These are phyloP conservation scores for Neopipo cinnamomea DNA, from an alignment of 2,113 vertebrate species.

Conservation along the genomic window DNA sequence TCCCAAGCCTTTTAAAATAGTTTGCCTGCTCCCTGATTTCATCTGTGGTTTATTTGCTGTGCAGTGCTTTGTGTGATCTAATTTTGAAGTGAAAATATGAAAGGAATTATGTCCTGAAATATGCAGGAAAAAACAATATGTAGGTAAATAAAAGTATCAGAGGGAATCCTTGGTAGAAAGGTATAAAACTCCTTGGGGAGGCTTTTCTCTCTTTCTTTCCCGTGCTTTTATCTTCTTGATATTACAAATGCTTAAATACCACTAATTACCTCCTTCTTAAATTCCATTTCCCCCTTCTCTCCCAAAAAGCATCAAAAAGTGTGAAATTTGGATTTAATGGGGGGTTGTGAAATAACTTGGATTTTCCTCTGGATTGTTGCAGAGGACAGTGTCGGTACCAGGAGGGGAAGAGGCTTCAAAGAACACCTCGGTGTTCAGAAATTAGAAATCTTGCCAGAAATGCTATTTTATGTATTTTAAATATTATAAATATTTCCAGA, in stretches of 20 bases:
- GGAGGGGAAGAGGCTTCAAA: background rate
- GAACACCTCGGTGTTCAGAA: background rate
- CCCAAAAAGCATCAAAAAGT: rapidly evolving
- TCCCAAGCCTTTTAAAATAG: background rate
- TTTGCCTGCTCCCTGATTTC: background rate
- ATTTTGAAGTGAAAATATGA: background rate
- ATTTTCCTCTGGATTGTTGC: background rate
- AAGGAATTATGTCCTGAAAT: too few species aligned
- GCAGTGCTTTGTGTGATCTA: background rate
- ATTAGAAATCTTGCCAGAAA: background rate
- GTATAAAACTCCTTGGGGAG: background rate
- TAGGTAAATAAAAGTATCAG: background rate
- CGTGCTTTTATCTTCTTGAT: background rate
- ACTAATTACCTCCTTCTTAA: background rate
- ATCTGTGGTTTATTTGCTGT: background rate
- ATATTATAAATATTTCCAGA: background rate
- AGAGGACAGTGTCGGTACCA: background rate
- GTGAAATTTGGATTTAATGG: background rate
- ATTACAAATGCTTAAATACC: background rate
- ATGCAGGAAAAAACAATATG: background rate
- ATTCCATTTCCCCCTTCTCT: background rate
- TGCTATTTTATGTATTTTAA: too few species aligned
- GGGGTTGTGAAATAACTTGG: background rate
- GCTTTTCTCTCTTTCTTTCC: background rate
- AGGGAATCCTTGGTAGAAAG: background rate